Conservation (phyloP, 2,888 invertebrate genomes). For the Spisula solida region DNA sequence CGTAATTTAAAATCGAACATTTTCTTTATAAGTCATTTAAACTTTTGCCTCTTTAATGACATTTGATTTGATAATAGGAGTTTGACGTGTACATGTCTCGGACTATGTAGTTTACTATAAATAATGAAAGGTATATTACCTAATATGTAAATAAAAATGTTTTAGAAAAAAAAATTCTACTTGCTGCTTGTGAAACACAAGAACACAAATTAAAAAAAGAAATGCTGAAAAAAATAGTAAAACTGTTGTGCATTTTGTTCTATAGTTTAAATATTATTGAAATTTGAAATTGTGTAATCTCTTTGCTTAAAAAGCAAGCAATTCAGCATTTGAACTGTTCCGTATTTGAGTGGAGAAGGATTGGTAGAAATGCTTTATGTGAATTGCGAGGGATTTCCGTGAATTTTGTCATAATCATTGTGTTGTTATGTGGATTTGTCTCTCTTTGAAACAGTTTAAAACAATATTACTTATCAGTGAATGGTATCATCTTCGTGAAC, state of each 20-base stretch:
- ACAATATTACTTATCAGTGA: constrained; percentile 9
- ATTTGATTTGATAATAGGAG: neutral
- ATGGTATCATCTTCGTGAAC: neutral
- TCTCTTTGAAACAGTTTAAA: constrained; percentile 19
- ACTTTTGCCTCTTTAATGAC: constrained; percentile 15
- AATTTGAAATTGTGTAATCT: constrained; percentile 23
- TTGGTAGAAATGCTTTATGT: neutral
- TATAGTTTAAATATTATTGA: neutral
- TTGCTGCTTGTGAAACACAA: neutral
- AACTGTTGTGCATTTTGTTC: neutral
- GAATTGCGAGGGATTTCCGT: constrained; percentile 18
- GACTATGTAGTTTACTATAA: neutral
- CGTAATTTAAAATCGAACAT: constrained; percentile 8
- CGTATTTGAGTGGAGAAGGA: neutral
- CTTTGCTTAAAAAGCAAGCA: neutral
- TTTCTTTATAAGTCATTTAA: constrained; percentile 19
- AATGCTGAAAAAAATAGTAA: neutral
- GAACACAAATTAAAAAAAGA: neutral
- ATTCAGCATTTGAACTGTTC: constrained; percentile 3
- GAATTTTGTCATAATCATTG: constrained; percentile 18
- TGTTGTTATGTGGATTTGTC: neutral
- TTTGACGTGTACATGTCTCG: neutral
- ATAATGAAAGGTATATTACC: constrained; percentile 1
- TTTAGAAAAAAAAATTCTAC: neutral
- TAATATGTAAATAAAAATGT: neutral